Evolutionary conservation across 2,797 vertebrate species (phyloP).

Genomic region (Eleutherodactylus coqui): DNA sequence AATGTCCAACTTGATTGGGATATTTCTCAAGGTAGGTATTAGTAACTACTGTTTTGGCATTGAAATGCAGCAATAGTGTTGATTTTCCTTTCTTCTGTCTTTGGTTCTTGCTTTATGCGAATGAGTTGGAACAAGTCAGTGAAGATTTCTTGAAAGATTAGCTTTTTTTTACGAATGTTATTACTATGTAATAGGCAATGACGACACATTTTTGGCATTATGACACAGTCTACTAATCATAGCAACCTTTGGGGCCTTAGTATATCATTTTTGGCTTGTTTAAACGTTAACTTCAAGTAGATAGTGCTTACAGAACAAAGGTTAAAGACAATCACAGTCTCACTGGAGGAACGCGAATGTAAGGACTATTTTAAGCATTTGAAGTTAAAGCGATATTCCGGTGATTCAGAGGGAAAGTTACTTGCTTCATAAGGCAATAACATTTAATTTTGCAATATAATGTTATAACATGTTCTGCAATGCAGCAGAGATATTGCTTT

Average conservation of each 20-base stretch:
- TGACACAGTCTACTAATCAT: neutral
- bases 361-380: neutral
- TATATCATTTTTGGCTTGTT: conserved; percentile 11
- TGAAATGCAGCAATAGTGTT: neutral
- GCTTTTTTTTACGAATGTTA: neutral
- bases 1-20: neutral
- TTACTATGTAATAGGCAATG: neutral
- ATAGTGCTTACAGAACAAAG: conserved; percentile 25
- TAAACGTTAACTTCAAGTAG: conserved; percentile 24
- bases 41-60: neutral
- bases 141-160: neutral
- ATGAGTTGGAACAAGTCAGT: neutral
- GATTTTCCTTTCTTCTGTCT: neutral
- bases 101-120: neutral
- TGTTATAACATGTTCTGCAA: too few species aligned
- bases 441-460: too few species aligned
- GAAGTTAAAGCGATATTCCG: neutral
- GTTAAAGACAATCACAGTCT: conserved; percentile 8
- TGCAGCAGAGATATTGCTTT: too few species aligned
- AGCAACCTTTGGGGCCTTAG: conserved; percentile 4
- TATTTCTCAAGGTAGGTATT: neutral
- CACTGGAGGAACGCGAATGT: neutral
- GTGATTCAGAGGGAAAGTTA: too few species aligned
- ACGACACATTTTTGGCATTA: neutral
- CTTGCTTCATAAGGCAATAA: too few species aligned